Evolutionary conservation across 2,797 vertebrate genomes (phyloP), one percentile per base, ranked within the genome.

Genomic region (Ctenochaetus hawaiiensis): DNA sequence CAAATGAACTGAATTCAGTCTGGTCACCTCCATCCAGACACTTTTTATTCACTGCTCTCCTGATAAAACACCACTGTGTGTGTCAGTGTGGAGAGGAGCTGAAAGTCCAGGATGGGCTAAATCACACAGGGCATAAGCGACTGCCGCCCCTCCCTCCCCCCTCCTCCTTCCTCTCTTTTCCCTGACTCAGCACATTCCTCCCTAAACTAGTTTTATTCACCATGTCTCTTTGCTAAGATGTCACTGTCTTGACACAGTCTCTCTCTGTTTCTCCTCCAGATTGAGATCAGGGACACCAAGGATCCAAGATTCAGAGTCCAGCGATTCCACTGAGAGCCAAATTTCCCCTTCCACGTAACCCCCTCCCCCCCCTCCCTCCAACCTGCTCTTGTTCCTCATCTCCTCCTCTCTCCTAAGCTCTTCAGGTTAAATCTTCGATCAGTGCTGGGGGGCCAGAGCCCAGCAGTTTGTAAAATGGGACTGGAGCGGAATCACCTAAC

Each of bases 241-340:
- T 14, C 44, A 3, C 16, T 6, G 7, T 57, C 43, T 45, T 80
- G 30, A 87, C 49, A 11, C 45, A 18, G 39, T 49, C 49, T 80
- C 37, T 86, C 58, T 74, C 68, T 52, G 63, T 58, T 78, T 54
- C 78, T 74, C 63, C 16, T 81, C 44, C 83, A 94, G 94, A 94
- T 94, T 91, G 92, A 93, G 81, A 92, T 93, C 78, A 88, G 87
- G 61, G 92, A 94, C 75, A 75, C 67, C 39, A 93, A 83, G 71
- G 92, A 92, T 73, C 83, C 84, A 39, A 82, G 87, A 77, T 94
- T 87, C 44, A 76, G 69, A 75, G 83, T 93, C 61, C 93, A 90
- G 72, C 80, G 87, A 79, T 92, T 91, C 87, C 91, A 90, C 48
- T 94, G 88, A 93, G 75, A 70, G 69, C 69, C 71, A 51, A 48